Conservation (phyloP, 64 coral and sea anemone genomes). For the Actinia tenebrosa region DNA sequence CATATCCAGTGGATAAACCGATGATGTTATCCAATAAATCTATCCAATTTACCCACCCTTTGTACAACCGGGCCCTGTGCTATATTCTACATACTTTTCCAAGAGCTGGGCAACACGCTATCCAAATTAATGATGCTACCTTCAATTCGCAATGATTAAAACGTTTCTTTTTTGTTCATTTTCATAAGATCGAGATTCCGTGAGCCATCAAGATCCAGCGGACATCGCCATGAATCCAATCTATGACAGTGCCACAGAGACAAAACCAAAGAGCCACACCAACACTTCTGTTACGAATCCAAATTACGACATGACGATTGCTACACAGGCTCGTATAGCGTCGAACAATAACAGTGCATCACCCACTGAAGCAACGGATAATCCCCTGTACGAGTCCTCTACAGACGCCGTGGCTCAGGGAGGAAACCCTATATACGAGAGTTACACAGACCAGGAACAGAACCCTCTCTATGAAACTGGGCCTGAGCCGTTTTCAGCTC, state of each 20-base stretch:
- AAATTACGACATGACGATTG: conserved; percentile 33
- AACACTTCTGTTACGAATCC: conserved; percentile 39
- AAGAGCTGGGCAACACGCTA: no score
- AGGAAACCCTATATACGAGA: conserved; percentile 28
- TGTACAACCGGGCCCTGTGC: no score
- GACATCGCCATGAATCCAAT: conserved; percentile 31
- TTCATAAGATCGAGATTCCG: not conserved
- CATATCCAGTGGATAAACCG: no score
- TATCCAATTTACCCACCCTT: no score
- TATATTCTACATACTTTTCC: no score
- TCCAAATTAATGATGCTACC: no score
- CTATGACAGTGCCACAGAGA: conserved; percentile 5
- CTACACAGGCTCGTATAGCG: not conserved
- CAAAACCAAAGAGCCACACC: conserved; percentile 1
- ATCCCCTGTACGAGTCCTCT: conserved; percentile 39
- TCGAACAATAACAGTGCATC: not conserved
- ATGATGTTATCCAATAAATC: no score
- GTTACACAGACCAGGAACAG: not conserved
- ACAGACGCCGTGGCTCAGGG: not conserved
- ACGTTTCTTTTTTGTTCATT: not conserved
- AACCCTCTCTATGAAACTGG: conserved; percentile 31
- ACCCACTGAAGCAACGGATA: conserved; percentile 10
- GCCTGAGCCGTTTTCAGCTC: not conserved
- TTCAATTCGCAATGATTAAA: no score
- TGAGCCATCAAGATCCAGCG: conserved; percentile 8